Base-by-base conservation (phyloP, 2,888 invertebrate species). In the Cephalotes varians region DNA sequence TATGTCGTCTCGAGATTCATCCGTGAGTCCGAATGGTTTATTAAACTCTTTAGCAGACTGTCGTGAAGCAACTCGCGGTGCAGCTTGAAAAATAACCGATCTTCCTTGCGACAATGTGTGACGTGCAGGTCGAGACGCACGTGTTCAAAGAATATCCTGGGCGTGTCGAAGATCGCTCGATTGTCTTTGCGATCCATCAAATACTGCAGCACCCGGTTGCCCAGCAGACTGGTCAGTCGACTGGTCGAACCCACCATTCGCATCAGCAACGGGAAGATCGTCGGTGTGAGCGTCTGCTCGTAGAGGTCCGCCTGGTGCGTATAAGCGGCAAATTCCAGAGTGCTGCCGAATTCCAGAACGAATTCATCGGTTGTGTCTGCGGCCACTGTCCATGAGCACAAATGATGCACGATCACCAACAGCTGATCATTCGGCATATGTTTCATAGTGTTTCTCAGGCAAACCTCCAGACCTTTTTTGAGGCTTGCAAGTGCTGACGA, bases 161-260 rank as follows among this genome's bases (percentile, higher is more conserved):
- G 96, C 0, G 95, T 95, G 81, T 95, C 93, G 85, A 96, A 95
- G 81, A 94, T 92, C 0, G 91, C 83, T 18, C 93, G 93, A 85
- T 96, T 96, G 0, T 94, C 91, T 49, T 95, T 94, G 56, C 96
- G 94, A 89, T 96, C 96, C 5, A 96, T 91, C 71, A 96, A 93
- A 86, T 95, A 94, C 54, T 96, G 95, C 49, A 96, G 90, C 0
- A 96, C 95, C 21, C 96, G 94, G 88, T 95, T 95, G 0, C 96
- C 96, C 18, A 96, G 91, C 0, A 96, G 92, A 89, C 95, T 96
- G 54, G 95, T 94, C 5, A 95, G 89, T 62, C 94, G 90, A 83
- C 95, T 95, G 0, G 91, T 74, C 0, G 96, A 96, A 0, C 95
- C 93, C 25, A 96, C 95, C 91, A 96, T 94, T 18, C 91, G 89